Base-by-base conservation (phyloP, 2,797 vertebrate genomes). In the Macrochelys suwanniensis region DNA sequence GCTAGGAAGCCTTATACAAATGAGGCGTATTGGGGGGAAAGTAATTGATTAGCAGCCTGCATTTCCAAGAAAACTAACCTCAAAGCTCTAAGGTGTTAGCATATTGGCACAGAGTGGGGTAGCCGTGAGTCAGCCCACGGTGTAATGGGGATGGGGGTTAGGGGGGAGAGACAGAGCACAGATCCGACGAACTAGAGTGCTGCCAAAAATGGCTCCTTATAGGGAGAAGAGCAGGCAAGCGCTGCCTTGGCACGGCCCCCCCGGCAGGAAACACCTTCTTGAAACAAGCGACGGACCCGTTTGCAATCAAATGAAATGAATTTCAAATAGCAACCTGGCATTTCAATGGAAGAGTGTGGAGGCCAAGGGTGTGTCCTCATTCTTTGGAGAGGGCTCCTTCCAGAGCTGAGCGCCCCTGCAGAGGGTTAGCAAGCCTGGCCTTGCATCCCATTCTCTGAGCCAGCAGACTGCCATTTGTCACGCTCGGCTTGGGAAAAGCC, bases 11-110 rank as follows among this genome's bases (percentile, higher is more conserved):
- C 80, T 89, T 84, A 84, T n/a, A 5, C 1, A 11, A 0, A 1
- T 21, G 81, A 15, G 4, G 37, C 33, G 84, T 45, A 5, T 11
- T 47, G 54, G 65, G 78, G 82, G 28, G 77, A 49, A 21, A 11
- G 33, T 54, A 87, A 17, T 87, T 94, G 92, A 87, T 78, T 90
- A 94, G 65, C 16, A 77, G 37, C n/a, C 85, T 89, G 82, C 8
- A 51, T 65, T 80, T 79, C 33, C 21, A 89, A 89, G 81, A 84
- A 80, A 81, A 80, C 26, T 11, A 53, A 28, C 16, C 54, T 37
- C 53, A 17, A 10, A 16, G 28, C 7, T 50, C 26, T 28, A 42
- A 28, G 5, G 9, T 8, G 21, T 71, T 42, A 71, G 9, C 17
- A 42, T 19, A 19, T 71, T 11, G 37, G 65, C 9, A 37, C 59